Base-by-base conservation (phyloP, 2,113 vertebrate species). In the Gymnarchus niloticus region DNA sequence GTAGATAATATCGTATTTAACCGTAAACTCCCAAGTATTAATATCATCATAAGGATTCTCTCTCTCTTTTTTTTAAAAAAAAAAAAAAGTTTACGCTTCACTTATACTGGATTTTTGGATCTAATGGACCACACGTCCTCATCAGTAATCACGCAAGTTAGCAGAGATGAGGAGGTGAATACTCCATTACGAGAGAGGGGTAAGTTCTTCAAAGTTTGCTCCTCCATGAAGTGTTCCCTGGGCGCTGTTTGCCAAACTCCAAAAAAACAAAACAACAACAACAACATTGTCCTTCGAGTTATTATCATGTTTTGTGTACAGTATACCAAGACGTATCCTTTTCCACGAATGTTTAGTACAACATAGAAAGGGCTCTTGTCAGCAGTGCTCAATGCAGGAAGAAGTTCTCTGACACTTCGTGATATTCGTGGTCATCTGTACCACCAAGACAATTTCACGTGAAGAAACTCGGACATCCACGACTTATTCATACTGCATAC, bases 121-220 rank as follows among this genome's bases (percentile, higher is more conserved):
- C 93, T 92, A 88, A 95, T 95, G 95, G 95, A 94, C 93, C 88
- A 88, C 85, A 92, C 92, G 92, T 93, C 94, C 92, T 93, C 90
- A 82, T 90, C 95, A 76, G 86, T 95, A 52, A 95, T 95, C 91
- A 95, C 95, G 17, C 95, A 95, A 91, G 93, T 95, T 84, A 94
- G 91, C 90, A 92, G 94, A 86, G 95, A 95, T 91, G 94, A 95
- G 85, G 95, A 95, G 88, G 90, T 89, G 6, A 92, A 48, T 23
- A 91, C 91, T 89, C 87, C 91, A 81, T 86, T 92, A 4, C 90
- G 85, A 69, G 94, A 95, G 48, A 91, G 91, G 89, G 92, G 94
- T 95, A 84, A 94, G 93, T 90, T 91, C 19, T 82, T 9, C 44
- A 86, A 86, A 73, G 83, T 87, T 73, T 49, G 52, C 48, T 14